phyloP scores from a whole-genome alignment of 1,140 invertebrate species.

The Euwallacea similis region DNA sequence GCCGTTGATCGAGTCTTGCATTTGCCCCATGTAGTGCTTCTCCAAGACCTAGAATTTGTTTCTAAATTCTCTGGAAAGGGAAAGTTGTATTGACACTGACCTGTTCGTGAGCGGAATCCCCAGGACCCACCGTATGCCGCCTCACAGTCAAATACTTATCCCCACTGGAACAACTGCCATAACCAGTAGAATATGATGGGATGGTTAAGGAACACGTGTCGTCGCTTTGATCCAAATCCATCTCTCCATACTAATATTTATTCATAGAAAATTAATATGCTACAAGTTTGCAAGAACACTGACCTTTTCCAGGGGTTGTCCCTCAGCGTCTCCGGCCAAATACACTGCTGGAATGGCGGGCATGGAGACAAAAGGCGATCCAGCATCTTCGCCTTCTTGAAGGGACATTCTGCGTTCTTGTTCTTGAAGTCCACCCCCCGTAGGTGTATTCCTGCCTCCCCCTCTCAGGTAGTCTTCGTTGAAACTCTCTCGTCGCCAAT shows the following conservation, averaged over 20 bases:
- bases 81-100: slow-evolving; percentile 44
- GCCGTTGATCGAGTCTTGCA: slow-evolving; percentile 40
- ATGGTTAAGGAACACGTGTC: slow-evolving; percentile 50
- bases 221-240: slow-evolving; percentile 62
- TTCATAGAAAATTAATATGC: not conserved
- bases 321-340: slow-evolving; percentile 54
- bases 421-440: not conserved
- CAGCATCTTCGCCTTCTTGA: slow-evolving; percentile 53
- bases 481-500: slow-evolving; percentile 44
- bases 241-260: slow-evolving; percentile 63
- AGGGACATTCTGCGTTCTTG: slow-evolving; percentile 37
- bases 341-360: slow-evolving; percentile 63
- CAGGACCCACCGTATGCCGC: slow-evolving; percentile 90
- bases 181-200: slow-evolving; percentile 46
- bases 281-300: too few species aligned
- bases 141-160: slow-evolving; percentile 60
- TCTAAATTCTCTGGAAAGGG: too few species aligned
- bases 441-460: slow-evolving; percentile 32
- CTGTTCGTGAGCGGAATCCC: slow-evolving; percentile 79
- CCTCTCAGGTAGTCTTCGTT: slow-evolving; percentile 51
- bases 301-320: slow-evolving; percentile 67
- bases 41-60: slow-evolving; percentile 52
- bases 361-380: slow-evolving; percentile 62
- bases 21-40: slow-evolving; percentile 54
- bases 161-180: slow-evolving; percentile 44